Evolutionary conservation across 2,113 vertebrate genomes (phyloP), one percentile per base, ranked within the genome.

Genomic region (Argyrosomus japonicus): DNA sequence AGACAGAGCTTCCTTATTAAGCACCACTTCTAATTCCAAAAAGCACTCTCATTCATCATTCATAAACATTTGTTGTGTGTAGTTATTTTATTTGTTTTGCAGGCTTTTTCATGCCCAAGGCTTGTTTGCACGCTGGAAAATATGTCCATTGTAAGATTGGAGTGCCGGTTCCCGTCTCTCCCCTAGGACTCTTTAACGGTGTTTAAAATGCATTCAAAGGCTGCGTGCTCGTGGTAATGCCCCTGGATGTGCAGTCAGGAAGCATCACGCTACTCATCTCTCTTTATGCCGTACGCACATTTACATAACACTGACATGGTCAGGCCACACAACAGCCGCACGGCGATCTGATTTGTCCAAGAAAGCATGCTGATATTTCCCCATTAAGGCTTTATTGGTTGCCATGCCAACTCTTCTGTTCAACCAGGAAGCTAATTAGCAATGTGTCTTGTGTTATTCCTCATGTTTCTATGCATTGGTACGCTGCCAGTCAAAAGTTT

Each of bases 41-140:
- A 79, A 82, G 61, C 78, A 15, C 63, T 77, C 85, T 79, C 77
- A 88, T 91, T 88, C 86, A 91, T 93, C 91, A 87, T 90, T 88
- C 81, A 88, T 86, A 85, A 87, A 89, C 77, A 87, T 84, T 92
- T 90, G 82, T 88, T 91, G 82, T 80, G 65, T 36, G 67, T 56
- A 14, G 69, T 85, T 83, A 40, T 88, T 87, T 85, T 83, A 48
- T 85, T 82, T 80, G 71, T 79, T 48, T 81, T 76, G 43, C 15
- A 4, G 9, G 75, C 29, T 14, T 53, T 57, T 80, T 60, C 2
- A 36, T 19, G 87, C 92, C 87, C n/a, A 1, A 5, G 77, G 91
- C 86, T 83, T 87, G 57, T 75, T 86, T 80, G n/a, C 64, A 45
- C 65, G 40, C 68, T 65, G 50, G 61, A 64, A 89, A 90, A 89